Evolutionary conservation across 2,888 invertebrate species (phyloP), one percentile per base, ranked within the genome.

Genomic region (Pachliopta kotzebuea): DNA sequence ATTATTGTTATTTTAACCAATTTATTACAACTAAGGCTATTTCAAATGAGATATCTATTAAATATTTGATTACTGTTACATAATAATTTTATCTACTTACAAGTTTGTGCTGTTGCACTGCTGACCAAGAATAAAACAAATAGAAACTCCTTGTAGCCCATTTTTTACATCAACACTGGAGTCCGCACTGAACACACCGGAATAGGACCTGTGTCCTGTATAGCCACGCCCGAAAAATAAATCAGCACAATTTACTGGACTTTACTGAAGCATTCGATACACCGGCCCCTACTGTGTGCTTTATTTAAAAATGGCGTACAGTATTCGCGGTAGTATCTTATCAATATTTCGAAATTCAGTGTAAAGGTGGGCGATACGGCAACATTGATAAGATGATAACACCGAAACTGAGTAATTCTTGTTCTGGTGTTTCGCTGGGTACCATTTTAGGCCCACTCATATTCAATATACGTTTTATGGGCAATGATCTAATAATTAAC

Each of bases 311-410:
- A 72, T 71, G 72, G 73, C 72, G 69, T 71, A 69, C 75, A 72
- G 70, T 73, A 70, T 76, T 76, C 73, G 71, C 62, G 66, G 70
- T 63, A 66, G 54, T 83, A 83, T 84, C 83, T 88, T 87, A 89
- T 89, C 88, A 71, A 55, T 66, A 72, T 87, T 88, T 86, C 82
- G 82, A 89, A 88, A 88, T 88, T 85, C 88, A 82, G 70, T 73
- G 84, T 85, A 88, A 83, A 86, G 80, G 80, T 82, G 72, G 76
- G 79, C 80, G 86, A 86, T 86, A 77, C 69, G 29, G 63, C 68
- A 63, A 20, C 54, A 56, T 24, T 70, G 74, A 74, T 74, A 75
- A 68, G 29, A 50, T 54, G 69, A 68, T 68, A 67, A 62, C 66
- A 62, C 17, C 29, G 14, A 31, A 21, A 56, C 56, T 60, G 20